Base-by-base conservation (phyloP, 2,113 vertebrate species). In the Thryonomys swinderianus region DNA sequence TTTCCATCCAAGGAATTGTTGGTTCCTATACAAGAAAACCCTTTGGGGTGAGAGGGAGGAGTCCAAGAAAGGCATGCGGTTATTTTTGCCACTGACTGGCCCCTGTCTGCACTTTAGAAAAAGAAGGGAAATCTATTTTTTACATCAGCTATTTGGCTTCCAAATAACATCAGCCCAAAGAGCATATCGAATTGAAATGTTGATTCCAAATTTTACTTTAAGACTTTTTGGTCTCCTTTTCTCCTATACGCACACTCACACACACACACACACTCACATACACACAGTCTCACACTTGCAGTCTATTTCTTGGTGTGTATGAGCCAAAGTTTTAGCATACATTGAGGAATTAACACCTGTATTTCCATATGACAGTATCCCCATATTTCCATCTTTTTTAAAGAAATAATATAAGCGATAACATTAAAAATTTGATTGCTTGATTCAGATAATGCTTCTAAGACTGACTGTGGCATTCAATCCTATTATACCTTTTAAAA, bases 1-100 rank as follows among this genome's bases (percentile, higher is more conserved):
- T 78, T 90, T 85, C 93, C 92, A 92, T 83, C 97, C 97, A 97
- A 94, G 89, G 90, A 91, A 93, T 87, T 97, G 84, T 92, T 96
- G 96, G 92, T 96, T 90, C 88, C 10, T 67, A 95, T 37, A 93
- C 96, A 93, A 96, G 81, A 95, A 93, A 96, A 86, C 74, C 93
- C 79, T 95, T 84, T 78, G 84, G 85, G 90, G 86, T 88, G 81
- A 71, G 88, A 97, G 55, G 85, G 21, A 13, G 51, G 81, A 96
- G 95, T 78, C 95, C 95, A 96, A 90, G 96, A 94, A 93, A 93
- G 84, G 76, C 96, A 95, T 88, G 85, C 82, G 92, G 93, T 96
- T 97, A 95, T 96, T 97, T 84, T 93, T 96, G 95, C 91, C 92
- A 88, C 73, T 85, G 91, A 55, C 84, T 90, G 94, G 96, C 57